Percentiles rank a stretch among this genome's conserved stretches.
phyloP scores from a whole-genome alignment of 2,888 invertebrate species.

The Drosophila vallismaia region DNA sequence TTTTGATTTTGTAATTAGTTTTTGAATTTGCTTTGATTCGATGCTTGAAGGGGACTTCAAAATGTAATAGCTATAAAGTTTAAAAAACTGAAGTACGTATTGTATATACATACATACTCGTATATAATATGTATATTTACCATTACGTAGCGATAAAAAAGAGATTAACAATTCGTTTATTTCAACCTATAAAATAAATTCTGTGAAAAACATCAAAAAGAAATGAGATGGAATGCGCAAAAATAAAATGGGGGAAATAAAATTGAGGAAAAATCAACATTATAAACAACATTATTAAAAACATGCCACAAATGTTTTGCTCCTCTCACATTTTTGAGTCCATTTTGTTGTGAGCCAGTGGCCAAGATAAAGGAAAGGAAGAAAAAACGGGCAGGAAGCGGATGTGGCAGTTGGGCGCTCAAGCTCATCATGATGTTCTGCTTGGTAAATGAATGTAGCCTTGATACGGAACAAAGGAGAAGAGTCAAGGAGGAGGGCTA shows the following conservation, averaged over 20 bases:
- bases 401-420: slow-evolving; percentile 1
- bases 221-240: slow-evolving; percentile 31
- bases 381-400: slow-evolving; percentile 1
- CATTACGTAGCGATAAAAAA: slow-evolving; percentile 52
- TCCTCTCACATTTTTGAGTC: slow-evolving; percentile 78
- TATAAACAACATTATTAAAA: slow-evolving; percentile 80
- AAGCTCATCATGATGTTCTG: slow-evolving; percentile 66
- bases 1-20: slow-evolving; percentile 76
- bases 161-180: slow-evolving; percentile 54
- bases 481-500: slow-evolving; percentile 50
- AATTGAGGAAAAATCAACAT: slow-evolving; percentile 61
- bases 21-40: slow-evolving; percentile 37
- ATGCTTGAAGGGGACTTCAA: slow-evolving; percentile 5
- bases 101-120: too few relatives aligned
- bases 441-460: slow-evolving; percentile 57
- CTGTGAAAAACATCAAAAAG: slow-evolving; percentile 49
- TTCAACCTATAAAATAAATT: slow-evolving; percentile 68
- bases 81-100: slow-evolving; percentile 1
- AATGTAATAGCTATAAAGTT: slow-evolving; percentile 4
- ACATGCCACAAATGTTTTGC: slow-evolving; percentile 81
- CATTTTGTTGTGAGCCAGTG: slow-evolving; percentile 72
- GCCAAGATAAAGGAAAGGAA: slow-evolving; percentile 13
- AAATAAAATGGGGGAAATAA: slow-evolving; percentile 25
- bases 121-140: slow-evolving; percentile 3
- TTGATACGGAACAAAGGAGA: slow-evolving; percentile 6